Conservation (phyloP, 53 echinoderm and acorn worm species). For the Pentamera pediparva region DNA sequence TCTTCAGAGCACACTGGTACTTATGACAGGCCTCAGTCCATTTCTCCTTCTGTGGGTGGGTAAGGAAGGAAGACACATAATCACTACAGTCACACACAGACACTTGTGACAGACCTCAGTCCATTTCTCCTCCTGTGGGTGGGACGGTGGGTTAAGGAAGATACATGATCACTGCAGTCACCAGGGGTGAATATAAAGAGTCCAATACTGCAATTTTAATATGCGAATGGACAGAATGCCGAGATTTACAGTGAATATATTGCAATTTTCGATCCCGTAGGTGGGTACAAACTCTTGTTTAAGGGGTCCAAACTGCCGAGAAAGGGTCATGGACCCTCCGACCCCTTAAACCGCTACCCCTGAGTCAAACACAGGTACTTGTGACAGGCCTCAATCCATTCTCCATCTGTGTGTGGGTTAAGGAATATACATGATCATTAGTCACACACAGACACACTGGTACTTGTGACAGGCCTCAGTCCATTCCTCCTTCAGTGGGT, state of each 20-base stretch:
- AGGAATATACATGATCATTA: neutral
- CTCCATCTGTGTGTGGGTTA: conserved; percentile 79
- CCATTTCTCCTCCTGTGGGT: conserved; percentile 87
- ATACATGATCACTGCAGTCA: conserved; percentile 39
- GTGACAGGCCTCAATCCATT: conserved; percentile 94
- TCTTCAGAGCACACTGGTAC: conserved; percentile 97
- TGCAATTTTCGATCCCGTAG: too few species aligned
- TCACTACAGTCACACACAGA: conserved; percentile 79
- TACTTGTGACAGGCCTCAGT: conserved; percentile 94
- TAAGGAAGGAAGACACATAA: neutral
- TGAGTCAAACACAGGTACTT: conserved; percentile 97
- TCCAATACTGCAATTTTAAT: too few species aligned
- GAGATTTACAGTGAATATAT: too few species aligned
- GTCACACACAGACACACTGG: too few species aligned
- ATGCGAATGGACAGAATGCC: too few species aligned
- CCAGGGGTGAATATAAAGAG: too few species aligned
- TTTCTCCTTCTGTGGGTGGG: conserved; percentile 72
- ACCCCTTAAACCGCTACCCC: too few species aligned
- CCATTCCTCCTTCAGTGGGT: conserved; percentile 87
- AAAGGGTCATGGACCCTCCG: too few species aligned
- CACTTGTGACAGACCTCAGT: conserved; percentile 93
- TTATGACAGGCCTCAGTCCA: conserved; percentile 96
- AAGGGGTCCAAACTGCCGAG: too few species aligned
- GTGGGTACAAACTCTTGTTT: too few species aligned
- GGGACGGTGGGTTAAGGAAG: neutral